A percentile compares a stretch with the other conserved stretches of the same genome.
These are phyloP conservation scores for Harpegnathos saltator DNA, from an alignment of 1,140 invertebrate species.

Conservation along the genomic window DNA sequence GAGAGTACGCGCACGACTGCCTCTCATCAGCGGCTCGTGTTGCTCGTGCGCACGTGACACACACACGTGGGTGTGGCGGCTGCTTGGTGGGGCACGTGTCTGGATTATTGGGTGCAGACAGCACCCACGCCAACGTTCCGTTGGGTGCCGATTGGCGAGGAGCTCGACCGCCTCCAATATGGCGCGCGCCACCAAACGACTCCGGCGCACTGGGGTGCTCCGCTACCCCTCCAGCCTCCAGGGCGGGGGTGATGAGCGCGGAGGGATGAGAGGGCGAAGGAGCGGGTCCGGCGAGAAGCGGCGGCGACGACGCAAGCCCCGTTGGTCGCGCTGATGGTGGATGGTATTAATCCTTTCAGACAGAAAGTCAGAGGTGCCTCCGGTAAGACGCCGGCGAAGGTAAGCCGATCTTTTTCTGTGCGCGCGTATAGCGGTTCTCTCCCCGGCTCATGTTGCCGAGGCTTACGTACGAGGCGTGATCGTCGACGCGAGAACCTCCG, in stretches of 20 bases:
- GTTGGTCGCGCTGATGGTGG: slow-evolving; percentile 17
- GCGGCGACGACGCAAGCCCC: slow-evolving; percentile 38
- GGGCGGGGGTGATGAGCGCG: slow-evolving; percentile 35
- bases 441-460: not conserved
- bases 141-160: slow-evolving; percentile 77
- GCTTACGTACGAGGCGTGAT: not conserved
- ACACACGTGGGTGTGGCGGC: slow-evolving; percentile 64
- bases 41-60: slow-evolving; percentile 83
- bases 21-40: slow-evolving; percentile 34
- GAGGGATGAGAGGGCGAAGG: slow-evolving; percentile 50
- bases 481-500: not conserved
- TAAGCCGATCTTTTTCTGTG: slow-evolving; percentile 22
- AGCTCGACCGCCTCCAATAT: slow-evolving; percentile 82
- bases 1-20: slow-evolving; percentile 80
- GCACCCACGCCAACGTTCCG: slow-evolving; percentile 76
- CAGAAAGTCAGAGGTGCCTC: slow-evolving; percentile 18
- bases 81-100: slow-evolving; percentile 62
- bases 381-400: slow-evolving; percentile 3
- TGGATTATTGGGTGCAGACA: slow-evolving; percentile 77
- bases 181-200: slow-evolving; percentile 73
- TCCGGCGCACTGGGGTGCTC: not conserved
- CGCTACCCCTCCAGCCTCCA: not conserved
- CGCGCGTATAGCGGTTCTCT: slow-evolving; percentile 9
- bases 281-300: slow-evolving; percentile 5
- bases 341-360: slow-evolving; percentile 47